Conservation (phyloP, 2,797 vertebrate species). For the Coluber constrictor region DNA sequence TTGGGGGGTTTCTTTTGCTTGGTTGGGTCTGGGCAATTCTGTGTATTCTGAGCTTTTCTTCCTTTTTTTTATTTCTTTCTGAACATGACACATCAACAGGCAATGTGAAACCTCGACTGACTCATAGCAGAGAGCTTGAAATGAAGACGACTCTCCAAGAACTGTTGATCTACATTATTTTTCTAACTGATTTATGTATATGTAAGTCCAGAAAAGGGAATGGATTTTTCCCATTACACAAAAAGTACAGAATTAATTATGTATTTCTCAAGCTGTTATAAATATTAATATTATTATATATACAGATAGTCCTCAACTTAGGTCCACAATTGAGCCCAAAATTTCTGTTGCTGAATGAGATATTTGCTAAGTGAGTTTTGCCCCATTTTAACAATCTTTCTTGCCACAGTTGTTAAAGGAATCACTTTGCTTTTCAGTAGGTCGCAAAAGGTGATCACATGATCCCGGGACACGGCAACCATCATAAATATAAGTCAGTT, state of each 20-base stretch:
- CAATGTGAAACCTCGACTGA: not conserved
- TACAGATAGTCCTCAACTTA: not conserved
- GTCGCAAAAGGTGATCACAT: not conserved
- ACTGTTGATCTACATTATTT: slow-evolving; percentile 53
- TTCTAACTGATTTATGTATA: slow-evolving; percentile 62
- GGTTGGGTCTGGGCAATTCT: not conserved
- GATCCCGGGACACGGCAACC: not conserved
- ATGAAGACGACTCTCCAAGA: slow-evolving; percentile 55
- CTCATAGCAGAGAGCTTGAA: slow-evolving; percentile 40
- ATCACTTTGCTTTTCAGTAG: not conserved
- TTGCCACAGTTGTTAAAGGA: not conserved
- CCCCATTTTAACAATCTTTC: not conserved
- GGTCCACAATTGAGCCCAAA: not conserved
- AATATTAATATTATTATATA: not conserved
- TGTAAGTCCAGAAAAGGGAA: slow-evolving; percentile 44
- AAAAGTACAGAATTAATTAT: not conserved
- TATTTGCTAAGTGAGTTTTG: not conserved
- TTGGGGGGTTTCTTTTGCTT: not conserved
- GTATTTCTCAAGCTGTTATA: not conserved
- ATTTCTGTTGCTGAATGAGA: not conserved
- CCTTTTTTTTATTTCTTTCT: not conserved
- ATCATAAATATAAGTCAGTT: not conserved
- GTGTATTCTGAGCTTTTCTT: not conserved
- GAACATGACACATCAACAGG: slow-evolving; percentile 22
- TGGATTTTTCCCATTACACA: too few relatives aligned